These are phyloP conservation scores for Cardiocondyla obscurior DNA, from an alignment of 1,140 invertebrate genomes.

Conservation along the genomic window DNA sequence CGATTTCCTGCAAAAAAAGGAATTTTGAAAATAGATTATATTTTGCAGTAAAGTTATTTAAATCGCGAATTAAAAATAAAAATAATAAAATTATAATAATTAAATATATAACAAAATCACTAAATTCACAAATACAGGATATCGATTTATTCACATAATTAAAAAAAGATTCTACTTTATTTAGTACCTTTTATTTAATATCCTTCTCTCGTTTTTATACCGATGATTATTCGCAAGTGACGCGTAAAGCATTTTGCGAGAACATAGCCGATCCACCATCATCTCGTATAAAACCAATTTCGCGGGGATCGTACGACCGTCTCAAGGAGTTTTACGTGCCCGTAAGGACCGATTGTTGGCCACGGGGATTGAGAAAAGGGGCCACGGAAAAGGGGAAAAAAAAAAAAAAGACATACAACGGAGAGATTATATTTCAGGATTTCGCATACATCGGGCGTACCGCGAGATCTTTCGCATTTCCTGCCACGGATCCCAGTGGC, in stretches of 20 bases:
- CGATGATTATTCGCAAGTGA: constrained; percentile 28
- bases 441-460: constrained; percentile 68
- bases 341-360: constrained; percentile 78
- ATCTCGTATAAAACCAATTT: constrained; percentile 69
- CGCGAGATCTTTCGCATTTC: constrained; percentile 52
- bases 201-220: background rate
- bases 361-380: constrained; percentile 50
- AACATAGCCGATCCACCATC: constrained; percentile 32
- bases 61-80: constrained; percentile 52
- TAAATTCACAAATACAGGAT: constrained; percentile 17
- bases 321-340: constrained; percentile 77
- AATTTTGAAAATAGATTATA: background rate
- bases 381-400: constrained; percentile 48
- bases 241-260: constrained; percentile 26
- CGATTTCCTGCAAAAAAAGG: background rate
- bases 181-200: background rate
- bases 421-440: constrained; percentile 74
- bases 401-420: constrained; percentile 65
- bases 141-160: background rate
- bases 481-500: constrained; percentile 55
- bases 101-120: constrained; percentile 27
- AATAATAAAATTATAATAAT: background rate
- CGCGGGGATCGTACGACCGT: constrained; percentile 64
- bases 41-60: constrained; percentile 33
- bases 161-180: background rate